Evolutionary conservation across 2,113 vertebrate species (phyloP).

Genomic region (cattle (Bos taurus)): DNA sequence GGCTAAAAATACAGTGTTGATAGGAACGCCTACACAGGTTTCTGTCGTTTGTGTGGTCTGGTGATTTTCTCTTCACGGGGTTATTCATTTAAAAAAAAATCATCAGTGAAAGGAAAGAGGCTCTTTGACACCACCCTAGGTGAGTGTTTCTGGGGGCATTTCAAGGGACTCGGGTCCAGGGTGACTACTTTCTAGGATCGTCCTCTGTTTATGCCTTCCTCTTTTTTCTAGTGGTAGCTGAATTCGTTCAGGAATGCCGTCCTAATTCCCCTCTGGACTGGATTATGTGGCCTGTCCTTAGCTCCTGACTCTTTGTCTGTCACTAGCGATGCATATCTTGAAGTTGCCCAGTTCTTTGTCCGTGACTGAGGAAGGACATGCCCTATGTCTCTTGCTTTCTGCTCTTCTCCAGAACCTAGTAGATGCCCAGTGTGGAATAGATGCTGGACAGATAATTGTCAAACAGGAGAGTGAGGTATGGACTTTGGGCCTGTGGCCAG

Average conservation of each 20-base stretch:
- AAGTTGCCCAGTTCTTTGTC: background rate
- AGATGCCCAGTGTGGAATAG: background rate
- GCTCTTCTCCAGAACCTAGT: background rate
- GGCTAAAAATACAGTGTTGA: background rate
- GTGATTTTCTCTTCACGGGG: background rate
- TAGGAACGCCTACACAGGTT: background rate
- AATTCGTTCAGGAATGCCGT: background rate
- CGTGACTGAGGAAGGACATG: background rate
- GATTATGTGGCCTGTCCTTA: background rate
- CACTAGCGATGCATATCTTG: background rate
- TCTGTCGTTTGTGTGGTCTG: background rate
- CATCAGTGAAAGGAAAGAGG: background rate
- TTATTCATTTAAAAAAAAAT: background rate
- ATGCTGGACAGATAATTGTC: background rate
- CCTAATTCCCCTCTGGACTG: background rate
- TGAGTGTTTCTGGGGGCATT: background rate
- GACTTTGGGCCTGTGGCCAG: background rate
- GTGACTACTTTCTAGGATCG: background rate
- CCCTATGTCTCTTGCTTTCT: background rate
- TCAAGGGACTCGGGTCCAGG: too few relatives aligned
- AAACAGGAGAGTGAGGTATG: background rate
- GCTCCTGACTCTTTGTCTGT: background rate
- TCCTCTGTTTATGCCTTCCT: background rate
- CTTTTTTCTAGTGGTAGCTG: background rate
- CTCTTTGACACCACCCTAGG: background rate